These are phyloP conservation scores for Yponomeuta plumbellus DNA, from an alignment of 2,888 invertebrate species.

Conservation along the genomic window DNA sequence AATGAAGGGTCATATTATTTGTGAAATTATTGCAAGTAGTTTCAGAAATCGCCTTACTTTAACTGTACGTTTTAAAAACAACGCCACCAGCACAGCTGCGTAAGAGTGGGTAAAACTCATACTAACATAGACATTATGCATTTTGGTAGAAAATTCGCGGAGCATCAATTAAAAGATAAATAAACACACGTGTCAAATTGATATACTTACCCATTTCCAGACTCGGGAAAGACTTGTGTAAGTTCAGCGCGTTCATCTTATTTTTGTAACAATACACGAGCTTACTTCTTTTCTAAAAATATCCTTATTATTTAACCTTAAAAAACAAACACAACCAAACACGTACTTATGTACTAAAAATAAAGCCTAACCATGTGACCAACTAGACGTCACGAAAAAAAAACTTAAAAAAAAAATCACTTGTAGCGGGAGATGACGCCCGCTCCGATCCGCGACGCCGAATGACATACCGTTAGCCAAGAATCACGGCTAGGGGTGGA, in stretches of 20 bases:
- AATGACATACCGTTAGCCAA: slow-evolving; percentile 45
- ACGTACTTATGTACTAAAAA: not conserved
- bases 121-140: no score
- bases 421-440: slow-evolving; percentile 20
- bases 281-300: no score
- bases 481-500: slow-evolving; percentile 45
- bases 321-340: not conserved
- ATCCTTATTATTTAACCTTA: not conserved
- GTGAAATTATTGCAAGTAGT: no score
- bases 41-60: no score
- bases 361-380: slow-evolving; percentile 1
- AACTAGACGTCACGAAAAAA: not conserved
- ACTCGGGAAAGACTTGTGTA: not conserved
- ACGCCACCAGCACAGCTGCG: no score
- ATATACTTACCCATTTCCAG: not conserved
- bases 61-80: no score
- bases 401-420: not conserved
- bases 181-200: not conserved
- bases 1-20: no score
- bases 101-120: no score
- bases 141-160: no score
- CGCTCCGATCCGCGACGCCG: slow-evolving; percentile 35
- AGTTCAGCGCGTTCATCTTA: not conserved
- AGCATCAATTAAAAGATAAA: no score
- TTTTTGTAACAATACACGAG: no score